A percentile compares a stretch with the other conserved stretches of the same genome.
Evolutionary conservation across 2,888 invertebrate genomes (phyloP).

Genomic region (Drosophila mimica): DNA sequence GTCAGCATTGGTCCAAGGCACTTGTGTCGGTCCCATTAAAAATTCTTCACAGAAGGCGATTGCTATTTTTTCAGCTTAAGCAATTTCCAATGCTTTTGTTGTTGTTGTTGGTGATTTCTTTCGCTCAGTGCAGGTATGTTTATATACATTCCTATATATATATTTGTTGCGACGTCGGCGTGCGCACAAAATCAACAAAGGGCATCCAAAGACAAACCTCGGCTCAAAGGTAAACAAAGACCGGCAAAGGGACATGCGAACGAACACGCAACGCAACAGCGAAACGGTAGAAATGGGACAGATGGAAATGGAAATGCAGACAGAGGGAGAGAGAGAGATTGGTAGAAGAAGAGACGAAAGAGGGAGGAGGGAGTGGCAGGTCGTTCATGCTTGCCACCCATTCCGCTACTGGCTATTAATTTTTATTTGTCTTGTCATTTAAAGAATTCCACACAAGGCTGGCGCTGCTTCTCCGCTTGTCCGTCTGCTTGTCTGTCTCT

Average conservation of each 20-base stretch:
- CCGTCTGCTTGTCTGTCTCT: not conserved
- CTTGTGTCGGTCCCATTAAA: not conserved
- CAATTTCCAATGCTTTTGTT: not conserved
- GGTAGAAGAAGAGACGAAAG: not conserved
- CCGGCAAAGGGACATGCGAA: constrained; percentile 67
- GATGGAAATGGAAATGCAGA: not conserved
- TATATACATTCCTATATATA: constrained; percentile 16
- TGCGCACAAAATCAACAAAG: constrained; percentile 76
- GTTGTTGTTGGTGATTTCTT: constrained; percentile 3
- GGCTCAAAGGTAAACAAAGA: constrained; percentile 71
- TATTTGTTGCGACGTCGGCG: constrained; percentile 44
- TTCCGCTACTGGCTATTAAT: constrained; percentile 65
- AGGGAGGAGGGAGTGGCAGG: not conserved
- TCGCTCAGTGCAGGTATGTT: constrained; percentile 40
- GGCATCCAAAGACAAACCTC: constrained; percentile 59
- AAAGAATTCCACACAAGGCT: constrained; percentile 60
- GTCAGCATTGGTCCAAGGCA: not conserved
- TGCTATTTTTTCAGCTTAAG: not conserved
- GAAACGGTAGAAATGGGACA: not conserved
- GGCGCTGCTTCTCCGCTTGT: constrained; percentile 25
- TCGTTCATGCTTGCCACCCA: constrained; percentile 15
- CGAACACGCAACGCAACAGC: constrained; percentile 1
- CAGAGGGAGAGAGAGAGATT: not conserved
- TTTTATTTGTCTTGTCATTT: constrained; percentile 78
- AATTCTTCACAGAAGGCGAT: not conserved